A percentile compares a stretch with the other conserved stretches of the same genome.
These are phyloP conservation scores for Neuroscelio doddi DNA, from an alignment of 2,888 invertebrate genomes.

Conservation along the genomic window DNA sequence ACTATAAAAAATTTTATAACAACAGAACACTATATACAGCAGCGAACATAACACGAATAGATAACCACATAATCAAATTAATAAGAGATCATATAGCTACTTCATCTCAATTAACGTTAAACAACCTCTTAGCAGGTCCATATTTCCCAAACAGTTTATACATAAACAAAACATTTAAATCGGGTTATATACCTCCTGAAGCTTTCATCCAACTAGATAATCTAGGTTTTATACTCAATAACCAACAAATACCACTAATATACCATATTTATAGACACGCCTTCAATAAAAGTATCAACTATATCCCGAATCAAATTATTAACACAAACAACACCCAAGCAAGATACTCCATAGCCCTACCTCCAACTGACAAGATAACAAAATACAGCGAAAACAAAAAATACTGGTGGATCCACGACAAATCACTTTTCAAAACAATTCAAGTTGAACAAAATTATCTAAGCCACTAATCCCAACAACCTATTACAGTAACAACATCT, in stretches of 20 bases:
- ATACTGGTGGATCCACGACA: no score
- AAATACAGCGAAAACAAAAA: no score
- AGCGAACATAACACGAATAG: conserved; percentile 20
- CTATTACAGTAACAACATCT: no score
- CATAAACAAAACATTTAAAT: background rate
- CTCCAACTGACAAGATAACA: background rate
- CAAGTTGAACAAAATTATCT: no score
- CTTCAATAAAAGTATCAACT: conserved; percentile 6
- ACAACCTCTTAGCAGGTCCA: no score
- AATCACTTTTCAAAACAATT: no score
- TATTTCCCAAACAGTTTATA: background rate
- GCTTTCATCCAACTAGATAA: conserved; percentile 9
- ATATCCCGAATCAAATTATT: no score
- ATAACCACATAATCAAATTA: conserved; percentile 15
- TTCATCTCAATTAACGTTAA: no score
- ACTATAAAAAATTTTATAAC: conserved; percentile 12
- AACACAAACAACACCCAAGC: background rate
- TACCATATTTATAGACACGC: conserved; percentile 3
- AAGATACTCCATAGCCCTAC: background rate
- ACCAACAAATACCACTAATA: background rate
- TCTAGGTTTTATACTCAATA: background rate
- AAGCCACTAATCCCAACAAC: no score
- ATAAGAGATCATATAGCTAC: conserved; percentile 18
- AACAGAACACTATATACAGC: conserved; percentile 11
- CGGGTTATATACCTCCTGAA: conserved; percentile 18